phyloP scores from a whole-genome alignment of 2,888 invertebrate genomes.

The Leptinotarsa tumamoca region DNA sequence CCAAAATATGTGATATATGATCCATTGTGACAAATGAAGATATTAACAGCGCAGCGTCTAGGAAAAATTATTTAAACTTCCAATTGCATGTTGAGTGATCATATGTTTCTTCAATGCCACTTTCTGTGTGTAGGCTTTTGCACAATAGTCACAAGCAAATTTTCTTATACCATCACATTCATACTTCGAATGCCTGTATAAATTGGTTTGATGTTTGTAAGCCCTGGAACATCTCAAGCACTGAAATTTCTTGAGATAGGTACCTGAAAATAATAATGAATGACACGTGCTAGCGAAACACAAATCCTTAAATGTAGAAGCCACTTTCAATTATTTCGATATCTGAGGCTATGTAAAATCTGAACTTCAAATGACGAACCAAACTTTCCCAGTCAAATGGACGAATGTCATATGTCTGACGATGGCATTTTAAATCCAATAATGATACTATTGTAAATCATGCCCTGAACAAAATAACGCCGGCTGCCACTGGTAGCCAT shows the following conservation, averaged over 20 bases:
- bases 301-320: too few species aligned
- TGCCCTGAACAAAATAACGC: too few species aligned
- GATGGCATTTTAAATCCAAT: too few species aligned
- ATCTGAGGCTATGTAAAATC: too few species aligned
- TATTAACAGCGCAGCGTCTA: neutral
- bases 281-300: neutral
- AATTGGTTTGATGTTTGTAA: slow-evolving; percentile 53
- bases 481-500: too few species aligned
- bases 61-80: neutral
- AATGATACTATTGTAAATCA: too few species aligned
- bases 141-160: slow-evolving; percentile 43
- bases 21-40: neutral
- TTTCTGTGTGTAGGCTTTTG: slow-evolving; percentile 56
- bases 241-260: slow-evolving; percentile 33
- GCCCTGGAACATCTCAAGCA: slow-evolving; percentile 52
- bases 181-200: slow-evolving; percentile 74
- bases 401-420: too few species aligned
- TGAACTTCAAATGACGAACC: too few species aligned
- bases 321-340: too few species aligned
- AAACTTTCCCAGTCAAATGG: too few species aligned
- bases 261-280: slow-evolving; percentile 18
- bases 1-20: too few species aligned
- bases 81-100: slow-evolving; percentile 16
- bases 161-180: slow-evolving; percentile 71
- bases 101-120: slow-evolving; percentile 52